Evolutionary conservation across 2,113 vertebrate species (phyloP).

Genomic region (Bambusicola thoracicus): DNA sequence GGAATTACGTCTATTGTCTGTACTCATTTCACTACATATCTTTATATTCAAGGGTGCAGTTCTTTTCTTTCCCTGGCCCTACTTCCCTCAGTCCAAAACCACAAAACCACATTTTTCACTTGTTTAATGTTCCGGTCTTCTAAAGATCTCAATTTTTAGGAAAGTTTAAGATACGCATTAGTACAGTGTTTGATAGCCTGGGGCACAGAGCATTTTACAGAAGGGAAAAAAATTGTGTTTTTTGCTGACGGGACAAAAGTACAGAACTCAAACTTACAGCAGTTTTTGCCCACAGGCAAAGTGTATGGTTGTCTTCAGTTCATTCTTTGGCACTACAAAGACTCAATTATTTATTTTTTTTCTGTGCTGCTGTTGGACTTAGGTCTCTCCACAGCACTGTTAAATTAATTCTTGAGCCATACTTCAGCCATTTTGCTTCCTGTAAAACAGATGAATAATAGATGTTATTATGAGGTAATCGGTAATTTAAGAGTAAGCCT

Average conservation of each 20-base stretch:
- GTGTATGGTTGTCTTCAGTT: not conserved
- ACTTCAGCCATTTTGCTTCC: not conserved
- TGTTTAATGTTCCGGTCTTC: not conserved
- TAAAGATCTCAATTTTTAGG: not conserved
- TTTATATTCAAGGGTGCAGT: not conserved
- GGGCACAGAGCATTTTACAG: not conserved
- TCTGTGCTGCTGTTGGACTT: not conserved
- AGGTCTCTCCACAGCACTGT: not conserved
- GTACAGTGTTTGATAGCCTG: not conserved
- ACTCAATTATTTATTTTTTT: slow-evolving; percentile 31
- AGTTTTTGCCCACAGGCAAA: not conserved
- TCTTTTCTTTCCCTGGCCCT: not conserved
- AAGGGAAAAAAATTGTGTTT: not conserved
- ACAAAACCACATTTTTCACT: not conserved
- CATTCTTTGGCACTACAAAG: not conserved
- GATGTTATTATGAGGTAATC: not conserved
- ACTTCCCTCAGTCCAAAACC: not conserved
- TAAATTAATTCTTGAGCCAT: slow-evolving; percentile 5
- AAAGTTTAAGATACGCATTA: not conserved
- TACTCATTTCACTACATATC: not conserved
- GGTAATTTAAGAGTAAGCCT: not conserved
- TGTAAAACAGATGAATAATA: slow-evolving; percentile 20
- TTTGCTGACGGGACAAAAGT: not conserved
- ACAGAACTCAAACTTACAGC: slow-evolving; percentile 2
- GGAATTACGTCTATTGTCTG: not conserved